Percentiles rank a stretch among this genome's conserved stretches.
Conservation (phyloP, 2,113 vertebrate species). For the Upupa epops region DNA sequence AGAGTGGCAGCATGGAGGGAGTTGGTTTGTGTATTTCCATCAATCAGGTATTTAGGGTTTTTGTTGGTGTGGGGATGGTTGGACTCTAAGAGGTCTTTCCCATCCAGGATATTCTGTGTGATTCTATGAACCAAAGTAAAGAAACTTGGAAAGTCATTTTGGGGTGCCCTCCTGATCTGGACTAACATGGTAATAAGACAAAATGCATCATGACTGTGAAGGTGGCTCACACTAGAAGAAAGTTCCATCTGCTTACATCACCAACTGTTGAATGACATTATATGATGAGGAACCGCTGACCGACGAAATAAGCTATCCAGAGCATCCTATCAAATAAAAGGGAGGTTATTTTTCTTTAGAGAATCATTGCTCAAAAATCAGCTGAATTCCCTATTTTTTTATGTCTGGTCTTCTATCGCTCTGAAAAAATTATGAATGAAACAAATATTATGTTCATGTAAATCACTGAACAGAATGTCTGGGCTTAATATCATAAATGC, state of each 20-base stretch:
- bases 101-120: too few species aligned
- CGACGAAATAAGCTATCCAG: background rate
- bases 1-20: too few species aligned
- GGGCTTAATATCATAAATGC: background rate
- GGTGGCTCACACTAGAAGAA: background rate
- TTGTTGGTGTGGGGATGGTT: too few species aligned
- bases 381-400: background rate
- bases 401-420: background rate
- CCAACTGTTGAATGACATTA: background rate
- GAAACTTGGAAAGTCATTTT: background rate
- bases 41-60: too few species aligned
- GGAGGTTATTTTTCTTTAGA: rapidly evolving
- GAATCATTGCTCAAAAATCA: background rate
- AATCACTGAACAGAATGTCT: background rate
- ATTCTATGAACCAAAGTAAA: background rate
- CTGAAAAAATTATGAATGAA: background rate
- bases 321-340: background rate
- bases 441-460: background rate
- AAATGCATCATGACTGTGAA: background rate
- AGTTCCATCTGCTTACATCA: background rate
- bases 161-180: background rate
- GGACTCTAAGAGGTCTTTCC: too few species aligned
- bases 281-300: background rate
- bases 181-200: background rate
- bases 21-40: too few species aligned